A percentile compares a stretch with the other conserved stretches of the same genome.
Evolutionary conservation across 2,888 invertebrate species (phyloP).

Genomic region (Bugula neritina): DNA sequence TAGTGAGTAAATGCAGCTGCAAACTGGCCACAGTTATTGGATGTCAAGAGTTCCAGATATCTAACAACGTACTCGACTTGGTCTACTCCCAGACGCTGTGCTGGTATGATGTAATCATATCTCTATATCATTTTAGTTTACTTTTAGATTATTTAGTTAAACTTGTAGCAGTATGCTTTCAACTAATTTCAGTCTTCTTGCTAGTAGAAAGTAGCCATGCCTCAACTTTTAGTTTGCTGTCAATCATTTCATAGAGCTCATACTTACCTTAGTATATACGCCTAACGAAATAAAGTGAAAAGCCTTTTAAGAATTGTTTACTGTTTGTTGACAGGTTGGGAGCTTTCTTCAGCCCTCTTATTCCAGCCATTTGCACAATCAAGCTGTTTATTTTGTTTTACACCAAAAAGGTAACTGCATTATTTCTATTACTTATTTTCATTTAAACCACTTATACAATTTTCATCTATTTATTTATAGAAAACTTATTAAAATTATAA

Average conservation of each 20-base stretch:
- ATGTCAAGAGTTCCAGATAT: conserved; percentile 66
- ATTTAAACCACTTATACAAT: no score
- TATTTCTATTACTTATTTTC: no score
- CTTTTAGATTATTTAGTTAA: no score
- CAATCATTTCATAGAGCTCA: no score
- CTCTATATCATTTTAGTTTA: background rate
- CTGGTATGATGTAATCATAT: conserved; percentile 58
- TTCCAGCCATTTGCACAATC: conserved; percentile 41
- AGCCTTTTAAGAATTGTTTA: background rate
- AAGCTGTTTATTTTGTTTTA: conserved; percentile 43
- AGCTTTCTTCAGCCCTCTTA: conserved; percentile 43
- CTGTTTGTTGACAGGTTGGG: conserved; percentile 46
- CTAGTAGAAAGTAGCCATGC: no score
- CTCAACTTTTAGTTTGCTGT: no score
- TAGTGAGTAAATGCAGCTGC: conserved; percentile 34
- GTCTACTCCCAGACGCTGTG: conserved; percentile 79
- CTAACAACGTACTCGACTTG: conserved; percentile 77
- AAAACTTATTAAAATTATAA: no score
- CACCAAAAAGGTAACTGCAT: conserved; percentile 42
- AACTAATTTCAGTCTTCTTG: no score
- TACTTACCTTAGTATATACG: no score
- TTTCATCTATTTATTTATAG: no score
- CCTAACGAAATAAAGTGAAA: background rate
- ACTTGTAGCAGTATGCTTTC: no score
- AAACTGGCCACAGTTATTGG: conserved; percentile 38